Conservation (phyloP, 2,113 vertebrate genomes). For the Oxyruncus cristatus region DNA sequence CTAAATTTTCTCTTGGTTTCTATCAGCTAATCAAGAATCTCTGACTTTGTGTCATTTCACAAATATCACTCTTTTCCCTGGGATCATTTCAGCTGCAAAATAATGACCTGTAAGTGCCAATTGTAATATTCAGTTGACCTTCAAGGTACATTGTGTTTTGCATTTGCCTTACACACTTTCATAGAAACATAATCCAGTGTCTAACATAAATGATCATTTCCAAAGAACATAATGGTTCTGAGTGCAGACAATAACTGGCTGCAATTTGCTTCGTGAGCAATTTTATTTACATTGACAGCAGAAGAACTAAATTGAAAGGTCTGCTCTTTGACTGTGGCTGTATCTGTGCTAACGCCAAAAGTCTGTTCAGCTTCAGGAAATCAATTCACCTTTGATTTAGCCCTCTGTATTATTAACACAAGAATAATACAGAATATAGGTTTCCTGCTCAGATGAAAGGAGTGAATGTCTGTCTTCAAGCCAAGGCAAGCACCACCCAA, state of each 20-base stretch:
- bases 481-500: conserved; percentile 33
- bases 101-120: conserved; percentile 10
- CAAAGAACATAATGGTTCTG: conserved; percentile 54
- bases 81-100: conserved; percentile 2
- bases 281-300: conserved; percentile 67
- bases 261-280: conserved; percentile 69
- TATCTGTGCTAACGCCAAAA: conserved; percentile 33
- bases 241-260: conserved; percentile 56
- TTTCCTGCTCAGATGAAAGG: conserved; percentile 54
- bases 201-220: conserved; percentile 62
- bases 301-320: conserved; percentile 65
- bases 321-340: conserved; percentile 48
- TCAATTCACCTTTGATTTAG: conserved; percentile 70
- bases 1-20: not conserved
- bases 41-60: not conserved
- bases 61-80: not conserved
- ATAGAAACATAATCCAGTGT: conserved; percentile 32
- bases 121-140: conserved; percentile 56
- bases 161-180: conserved; percentile 48
- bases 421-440: conserved; percentile 64
- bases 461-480: conserved; percentile 9
- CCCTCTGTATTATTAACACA: conserved; percentile 68
- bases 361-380: conserved; percentile 66
- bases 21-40: not conserved
- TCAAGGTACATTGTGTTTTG: conserved; percentile 62